phyloP scores from a whole-genome alignment of 1,140 invertebrate genomes.

The Monomorium pharaonis region DNA sequence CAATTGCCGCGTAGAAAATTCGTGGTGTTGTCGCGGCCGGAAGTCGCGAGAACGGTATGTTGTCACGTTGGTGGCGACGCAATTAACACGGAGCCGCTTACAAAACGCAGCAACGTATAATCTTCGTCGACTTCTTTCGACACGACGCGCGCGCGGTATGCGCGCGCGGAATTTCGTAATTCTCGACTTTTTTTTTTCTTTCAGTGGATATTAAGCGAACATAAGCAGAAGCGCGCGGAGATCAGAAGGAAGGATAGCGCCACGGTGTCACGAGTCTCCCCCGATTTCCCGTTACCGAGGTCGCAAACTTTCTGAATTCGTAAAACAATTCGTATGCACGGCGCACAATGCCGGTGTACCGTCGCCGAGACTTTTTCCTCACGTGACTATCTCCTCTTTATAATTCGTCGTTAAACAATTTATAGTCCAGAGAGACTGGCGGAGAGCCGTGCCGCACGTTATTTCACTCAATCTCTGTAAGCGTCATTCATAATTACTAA shows the following conservation, averaged over 20 bases:
- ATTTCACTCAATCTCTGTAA: not conserved
- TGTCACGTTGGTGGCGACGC: constrained; percentile 1
- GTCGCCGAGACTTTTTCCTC: not conserved
- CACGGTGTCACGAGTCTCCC: not conserved
- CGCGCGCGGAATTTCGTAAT: constrained; percentile 19
- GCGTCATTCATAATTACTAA: not conserved
- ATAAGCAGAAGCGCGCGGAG: not conserved
- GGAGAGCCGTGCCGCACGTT: not conserved
- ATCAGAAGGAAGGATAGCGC: constrained; percentile 9
- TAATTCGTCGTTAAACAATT: constrained; percentile 7
- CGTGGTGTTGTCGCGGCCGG: not conserved
- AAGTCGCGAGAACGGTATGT: not conserved
- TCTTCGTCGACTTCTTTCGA: constrained; percentile 20
- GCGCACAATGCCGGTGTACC: not conserved
- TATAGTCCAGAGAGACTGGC: not conserved
- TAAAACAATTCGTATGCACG: not conserved
- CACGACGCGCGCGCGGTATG: not conserved
- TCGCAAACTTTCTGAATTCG: not conserved
- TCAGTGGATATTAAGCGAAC: constrained; percentile 8
- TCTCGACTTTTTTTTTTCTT: not conserved
- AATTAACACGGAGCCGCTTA: constrained; percentile 19
- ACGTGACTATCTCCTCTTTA: not conserved
- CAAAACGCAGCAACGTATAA: constrained; percentile 7
- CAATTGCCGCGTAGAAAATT: constrained; percentile 11
- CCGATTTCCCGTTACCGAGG: not conserved